Conservation (phyloP, 2,113 vertebrate species). For the Oreochromis niloticus region DNA sequence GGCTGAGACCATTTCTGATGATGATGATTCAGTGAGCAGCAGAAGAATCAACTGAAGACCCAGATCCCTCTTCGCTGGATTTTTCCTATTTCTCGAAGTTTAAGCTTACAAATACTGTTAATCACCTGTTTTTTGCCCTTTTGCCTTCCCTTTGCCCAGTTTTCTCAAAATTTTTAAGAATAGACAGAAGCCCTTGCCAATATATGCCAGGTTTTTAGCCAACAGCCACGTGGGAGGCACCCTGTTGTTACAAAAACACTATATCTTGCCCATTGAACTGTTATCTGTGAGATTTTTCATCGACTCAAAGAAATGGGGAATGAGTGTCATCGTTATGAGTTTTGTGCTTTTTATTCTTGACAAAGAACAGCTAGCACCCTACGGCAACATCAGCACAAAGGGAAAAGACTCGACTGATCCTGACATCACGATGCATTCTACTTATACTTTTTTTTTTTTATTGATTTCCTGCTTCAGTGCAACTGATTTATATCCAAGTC, state of each 20-base stretch:
- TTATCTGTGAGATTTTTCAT: neutral
- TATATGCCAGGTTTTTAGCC: neutral
- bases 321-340: fast-evolving
- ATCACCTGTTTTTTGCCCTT: neutral
- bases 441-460: neutral
- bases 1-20: neutral
- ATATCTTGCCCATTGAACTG: neutral
- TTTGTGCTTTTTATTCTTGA: neutral
- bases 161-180: neutral
- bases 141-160: neutral
- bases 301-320: neutral
- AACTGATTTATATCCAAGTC: neutral
- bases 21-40: neutral
- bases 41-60: neutral
- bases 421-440: neutral
- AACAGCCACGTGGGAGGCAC: neutral
- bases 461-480: neutral
- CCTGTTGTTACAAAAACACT: neutral
- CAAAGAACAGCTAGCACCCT: neutral
- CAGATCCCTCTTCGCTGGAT: neutral
- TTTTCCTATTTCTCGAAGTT: neutral
- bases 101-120: neutral
- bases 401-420: neutral
- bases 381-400: neutral
- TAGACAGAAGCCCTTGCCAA: neutral